Evolutionary conservation across 2,113 vertebrate species (phyloP).

Genomic region (Oncorhynchus masou): DNA sequence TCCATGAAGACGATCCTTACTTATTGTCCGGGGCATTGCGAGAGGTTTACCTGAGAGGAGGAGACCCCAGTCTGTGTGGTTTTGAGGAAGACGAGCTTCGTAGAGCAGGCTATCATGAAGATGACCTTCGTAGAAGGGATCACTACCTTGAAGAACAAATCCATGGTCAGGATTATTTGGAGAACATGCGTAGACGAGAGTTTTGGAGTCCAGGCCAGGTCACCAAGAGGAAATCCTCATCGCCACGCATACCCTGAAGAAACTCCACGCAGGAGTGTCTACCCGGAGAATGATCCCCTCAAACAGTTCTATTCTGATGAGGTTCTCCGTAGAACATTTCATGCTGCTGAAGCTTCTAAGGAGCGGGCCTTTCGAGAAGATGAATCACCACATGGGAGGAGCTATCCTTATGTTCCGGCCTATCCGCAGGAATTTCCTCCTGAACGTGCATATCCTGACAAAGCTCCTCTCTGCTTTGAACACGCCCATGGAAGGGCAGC

Average conservation of each 20-base stretch:
- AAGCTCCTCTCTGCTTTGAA: neutral
- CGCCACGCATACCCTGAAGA: slow-evolving; percentile 2
- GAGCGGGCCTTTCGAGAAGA: neutral
- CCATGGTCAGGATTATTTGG: slow-evolving; percentile 7
- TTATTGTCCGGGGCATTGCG: slow-evolving; percentile 4
- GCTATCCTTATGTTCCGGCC: neutral
- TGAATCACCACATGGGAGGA: neutral
- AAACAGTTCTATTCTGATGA: slow-evolving; percentile 55
- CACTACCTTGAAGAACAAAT: slow-evolving; percentile 19
- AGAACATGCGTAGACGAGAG: slow-evolving; percentile 26
- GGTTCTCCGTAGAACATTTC: slow-evolving; percentile 2
- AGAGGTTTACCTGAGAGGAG: neutral
- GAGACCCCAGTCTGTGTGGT: neutral
- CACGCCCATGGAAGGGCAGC: slow-evolving; percentile 5
- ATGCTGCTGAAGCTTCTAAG: neutral
- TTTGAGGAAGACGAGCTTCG: neutral
- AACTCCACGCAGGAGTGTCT: slow-evolving; percentile 26
- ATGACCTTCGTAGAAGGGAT: neutral
- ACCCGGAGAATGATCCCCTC: slow-evolving; percentile 42
- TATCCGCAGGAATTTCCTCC: neutral
- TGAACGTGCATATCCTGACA: neutral
- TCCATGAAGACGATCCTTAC: slow-evolving; percentile 17
- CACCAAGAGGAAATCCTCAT: slow-evolving; percentile 12
- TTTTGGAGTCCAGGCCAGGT: neutral
- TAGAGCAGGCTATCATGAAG: slow-evolving; percentile 20